A percentile compares a stretch with the other conserved stretches of the same genome.
Evolutionary conservation across 2,888 invertebrate species (phyloP).

Genomic region (Vesta saturnalis): DNA sequence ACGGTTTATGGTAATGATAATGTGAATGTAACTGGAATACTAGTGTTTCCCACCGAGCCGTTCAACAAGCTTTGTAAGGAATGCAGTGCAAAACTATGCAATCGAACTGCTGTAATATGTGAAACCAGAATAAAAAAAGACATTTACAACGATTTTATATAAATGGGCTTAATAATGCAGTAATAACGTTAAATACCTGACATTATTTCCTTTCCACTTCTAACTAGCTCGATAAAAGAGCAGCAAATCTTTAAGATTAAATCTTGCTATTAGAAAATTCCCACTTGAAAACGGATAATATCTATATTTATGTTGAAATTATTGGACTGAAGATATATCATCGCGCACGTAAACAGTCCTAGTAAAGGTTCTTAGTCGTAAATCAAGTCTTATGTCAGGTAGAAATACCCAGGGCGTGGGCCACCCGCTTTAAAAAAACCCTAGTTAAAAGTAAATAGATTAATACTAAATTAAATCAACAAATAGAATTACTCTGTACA

Average conservation of each 20-base stretch:
- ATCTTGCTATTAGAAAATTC: constrained; percentile 45
- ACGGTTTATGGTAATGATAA: constrained; percentile 30
- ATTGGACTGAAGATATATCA: constrained; percentile 45
- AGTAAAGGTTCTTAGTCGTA: constrained; percentile 44
- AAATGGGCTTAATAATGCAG: constrained; percentile 33
- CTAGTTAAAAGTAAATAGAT: constrained; percentile 17
- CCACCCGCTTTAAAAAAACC: constrained; percentile 28
- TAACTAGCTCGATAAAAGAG: constrained; percentile 39
- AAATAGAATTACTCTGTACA: constrained; percentile 14
- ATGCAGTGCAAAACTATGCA: constrained; percentile 32
- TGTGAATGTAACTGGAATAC: constrained; percentile 30
- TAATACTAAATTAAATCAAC: constrained; percentile 18
- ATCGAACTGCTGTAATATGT: constrained; percentile 28
- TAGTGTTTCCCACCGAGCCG: constrained; percentile 31
- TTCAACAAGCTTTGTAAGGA: constrained; percentile 26
- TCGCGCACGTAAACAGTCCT: constrained; percentile 46
- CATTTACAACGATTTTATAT: constrained; percentile 29
- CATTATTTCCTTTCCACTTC: constrained; percentile 41
- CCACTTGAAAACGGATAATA: constrained; percentile 48
- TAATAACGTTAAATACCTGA: constrained; percentile 41
- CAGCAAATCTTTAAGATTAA: constrained; percentile 42
- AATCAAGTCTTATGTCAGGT: constrained; percentile 48
- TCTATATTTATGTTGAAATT: constrained; percentile 51
- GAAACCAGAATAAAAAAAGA: constrained; percentile 21
- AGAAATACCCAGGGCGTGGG: constrained; percentile 34